Percentiles rank a stretch among this genome's conserved stretches.
Conservation (phyloP, 2,888 invertebrate genomes). For the Folsomia candida region DNA sequence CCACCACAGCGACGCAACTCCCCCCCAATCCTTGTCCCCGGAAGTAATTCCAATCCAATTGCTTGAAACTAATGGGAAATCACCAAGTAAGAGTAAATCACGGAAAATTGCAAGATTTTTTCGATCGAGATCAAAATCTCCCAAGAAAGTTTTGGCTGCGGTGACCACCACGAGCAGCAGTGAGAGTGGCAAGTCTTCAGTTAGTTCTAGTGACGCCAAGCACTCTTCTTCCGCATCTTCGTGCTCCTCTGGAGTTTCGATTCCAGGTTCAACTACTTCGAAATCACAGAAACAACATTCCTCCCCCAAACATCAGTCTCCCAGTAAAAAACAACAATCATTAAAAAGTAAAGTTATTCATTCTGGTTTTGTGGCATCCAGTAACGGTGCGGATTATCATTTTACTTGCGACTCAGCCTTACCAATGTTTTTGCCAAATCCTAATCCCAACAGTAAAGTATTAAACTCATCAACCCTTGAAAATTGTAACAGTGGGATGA, state of each 20-base stretch:
- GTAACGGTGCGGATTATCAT: conserved; percentile 45
- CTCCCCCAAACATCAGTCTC: conserved; percentile 43
- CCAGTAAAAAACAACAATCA: conserved; percentile 35
- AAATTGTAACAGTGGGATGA: conserved; percentile 24
- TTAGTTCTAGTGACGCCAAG: conserved; percentile 37
- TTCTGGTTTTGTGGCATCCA: conserved; percentile 26
- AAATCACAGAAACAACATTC: conserved; percentile 34
- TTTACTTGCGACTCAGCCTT: conserved; percentile 50
- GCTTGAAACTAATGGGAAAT: conserved; percentile 40
- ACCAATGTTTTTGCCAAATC: conserved; percentile 49
- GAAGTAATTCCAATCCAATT: conserved; percentile 19
- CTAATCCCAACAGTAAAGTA: conserved; percentile 27
- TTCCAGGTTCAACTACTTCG: conserved; percentile 3
- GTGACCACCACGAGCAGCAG: conserved; percentile 44
- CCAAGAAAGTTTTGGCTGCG: conserved; percentile 36
- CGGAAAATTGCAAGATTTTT: conserved; percentile 50
- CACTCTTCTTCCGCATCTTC: conserved; percentile 47
- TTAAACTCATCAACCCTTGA: neutral
- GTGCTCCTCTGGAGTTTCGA: conserved; percentile 39
- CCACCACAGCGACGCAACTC: conserved; percentile 34
- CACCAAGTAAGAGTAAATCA: conserved; percentile 50
- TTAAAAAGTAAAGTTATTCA: conserved; percentile 34
- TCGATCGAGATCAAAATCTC: conserved; percentile 47
- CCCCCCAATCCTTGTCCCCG: conserved; percentile 41
- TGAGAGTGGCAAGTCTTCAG: conserved; percentile 50